These are phyloP conservation scores for Musca domestica DNA, from an alignment of 1,140 invertebrate genomes.

Conservation along the genomic window DNA sequence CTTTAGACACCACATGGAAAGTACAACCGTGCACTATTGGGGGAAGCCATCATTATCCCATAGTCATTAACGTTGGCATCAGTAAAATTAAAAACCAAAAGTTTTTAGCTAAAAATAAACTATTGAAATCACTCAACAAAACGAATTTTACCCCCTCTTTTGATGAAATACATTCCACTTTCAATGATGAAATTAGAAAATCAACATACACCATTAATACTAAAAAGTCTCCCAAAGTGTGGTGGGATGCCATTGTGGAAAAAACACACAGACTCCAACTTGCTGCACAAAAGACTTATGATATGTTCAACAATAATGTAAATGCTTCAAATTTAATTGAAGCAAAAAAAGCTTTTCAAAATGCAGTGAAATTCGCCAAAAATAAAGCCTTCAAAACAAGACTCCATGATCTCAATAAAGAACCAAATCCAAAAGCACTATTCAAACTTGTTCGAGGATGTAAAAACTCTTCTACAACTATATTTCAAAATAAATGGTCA, in stretches of 20 bases:
- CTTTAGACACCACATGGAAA: too few species aligned
- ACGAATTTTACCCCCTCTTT: too few species aligned
- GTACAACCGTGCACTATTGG: too few species aligned
- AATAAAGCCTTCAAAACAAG: background rate
- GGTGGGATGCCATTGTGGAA: background rate
- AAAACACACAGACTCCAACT: background rate
- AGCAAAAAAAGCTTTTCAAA: background rate
- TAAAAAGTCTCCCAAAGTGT: background rate
- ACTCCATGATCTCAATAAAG: background rate
- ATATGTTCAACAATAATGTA: background rate
- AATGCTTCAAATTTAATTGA: background rate
- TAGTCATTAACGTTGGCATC: too few species aligned
- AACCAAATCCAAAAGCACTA: background rate
- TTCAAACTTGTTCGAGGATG: conserved; percentile 4
- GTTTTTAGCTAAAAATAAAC: too few species aligned
- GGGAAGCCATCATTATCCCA: too few species aligned
- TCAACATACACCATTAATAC: background rate
- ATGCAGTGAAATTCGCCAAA: too few species aligned
- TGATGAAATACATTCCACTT: too few species aligned
- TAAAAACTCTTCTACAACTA: background rate
- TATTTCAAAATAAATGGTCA: too few species aligned
- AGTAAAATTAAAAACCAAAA: too few species aligned
- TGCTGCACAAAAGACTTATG: background rate
- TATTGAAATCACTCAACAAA: too few species aligned
- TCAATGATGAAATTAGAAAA: background rate